A percentile compares a stretch with the other conserved stretches of the same genome.
These are phyloP conservation scores for Caenorhabditis remanei DNA, from an alignment of 1,140 invertebrate species.

Conservation along the genomic window DNA sequence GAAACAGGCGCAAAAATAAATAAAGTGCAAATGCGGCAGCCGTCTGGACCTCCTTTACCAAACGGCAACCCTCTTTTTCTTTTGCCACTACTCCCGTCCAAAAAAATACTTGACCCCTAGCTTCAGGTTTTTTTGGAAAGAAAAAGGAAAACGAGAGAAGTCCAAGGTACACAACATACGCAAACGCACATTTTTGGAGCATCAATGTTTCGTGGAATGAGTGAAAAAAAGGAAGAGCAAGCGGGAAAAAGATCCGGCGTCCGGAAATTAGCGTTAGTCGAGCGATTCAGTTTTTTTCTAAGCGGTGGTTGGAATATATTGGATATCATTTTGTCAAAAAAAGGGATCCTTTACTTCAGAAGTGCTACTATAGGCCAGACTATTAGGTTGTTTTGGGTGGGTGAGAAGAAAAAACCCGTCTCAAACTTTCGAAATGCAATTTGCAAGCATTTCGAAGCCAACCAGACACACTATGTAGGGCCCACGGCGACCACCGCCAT, in stretches of 20 bases:
- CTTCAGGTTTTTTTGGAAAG: slow-evolving; percentile 33
- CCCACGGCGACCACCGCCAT: slow-evolving; percentile 4
- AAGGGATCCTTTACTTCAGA: no score
- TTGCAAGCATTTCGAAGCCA: slow-evolving; percentile 3
- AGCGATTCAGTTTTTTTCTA: not conserved
- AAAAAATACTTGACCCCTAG: slow-evolving; percentile 49
- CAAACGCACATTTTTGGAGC: slow-evolving; percentile 27
- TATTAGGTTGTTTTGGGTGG: not conserved
- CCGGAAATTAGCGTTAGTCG: slow-evolving; percentile 47
- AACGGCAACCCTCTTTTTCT: slow-evolving; percentile 32
- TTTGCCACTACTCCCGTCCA: slow-evolving; percentile 25
- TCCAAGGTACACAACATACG: slow-evolving; percentile 45
- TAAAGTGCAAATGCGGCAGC: slow-evolving; percentile 52
- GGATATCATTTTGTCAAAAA: no score
- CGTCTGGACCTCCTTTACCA: slow-evolving; percentile 53
- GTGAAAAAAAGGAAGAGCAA: slow-evolving; percentile 35
- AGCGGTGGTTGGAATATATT: no score
- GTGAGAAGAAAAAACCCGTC: slow-evolving; percentile 20
- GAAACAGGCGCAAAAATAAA: slow-evolving; percentile 55
- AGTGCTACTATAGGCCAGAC: not conserved
- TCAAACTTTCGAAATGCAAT: slow-evolving; percentile 33
- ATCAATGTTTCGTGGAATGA: slow-evolving; percentile 54
- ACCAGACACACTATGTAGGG: slow-evolving; percentile 6
- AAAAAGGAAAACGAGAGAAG: slow-evolving; percentile 5
- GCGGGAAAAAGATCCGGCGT: slow-evolving; percentile 31